phyloP scores from a whole-genome alignment of 1,140 invertebrate genomes.

The Alviniconcha marisindica region DNA sequence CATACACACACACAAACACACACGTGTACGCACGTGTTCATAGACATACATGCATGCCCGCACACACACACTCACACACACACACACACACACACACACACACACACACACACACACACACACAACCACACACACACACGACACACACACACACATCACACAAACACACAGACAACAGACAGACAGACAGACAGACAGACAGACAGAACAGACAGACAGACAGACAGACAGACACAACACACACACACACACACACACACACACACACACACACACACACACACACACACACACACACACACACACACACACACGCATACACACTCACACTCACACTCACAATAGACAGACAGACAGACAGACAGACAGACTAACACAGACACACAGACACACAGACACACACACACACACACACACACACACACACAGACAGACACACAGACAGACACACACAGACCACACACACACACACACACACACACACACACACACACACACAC shows the following conservation, averaged over 20 bases:
- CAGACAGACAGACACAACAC: not conserved
- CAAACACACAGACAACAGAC: not conserved
- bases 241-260: not conserved
- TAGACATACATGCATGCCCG: not conserved
- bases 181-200: not conserved
- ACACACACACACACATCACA: constrained; percentile 6
- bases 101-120: not conserved
- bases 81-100: constrained; percentile 18
- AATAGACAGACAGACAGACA: not conserved
- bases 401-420: too few relatives aligned
- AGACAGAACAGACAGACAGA: not conserved
- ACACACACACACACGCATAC: not conserved
- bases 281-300: not conserved
- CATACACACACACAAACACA: not conserved
- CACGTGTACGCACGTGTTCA: not conserved
- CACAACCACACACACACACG: not conserved
- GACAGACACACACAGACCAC: too few relatives aligned
- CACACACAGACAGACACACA: too few relatives aligned
- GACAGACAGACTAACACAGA: not conserved
- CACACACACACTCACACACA: constrained; percentile 1
- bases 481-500: too few relatives aligned
- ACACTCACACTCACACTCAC: not conserved
- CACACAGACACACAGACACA: too few relatives aligned
- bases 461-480: too few relatives aligned
- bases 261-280: not conserved